A percentile compares a stretch with the other conserved stretches of the same genome.
These are phyloP conservation scores for Arothron firmamentum DNA, from an alignment of 2,113 vertebrate genomes.

Conservation along the genomic window DNA sequence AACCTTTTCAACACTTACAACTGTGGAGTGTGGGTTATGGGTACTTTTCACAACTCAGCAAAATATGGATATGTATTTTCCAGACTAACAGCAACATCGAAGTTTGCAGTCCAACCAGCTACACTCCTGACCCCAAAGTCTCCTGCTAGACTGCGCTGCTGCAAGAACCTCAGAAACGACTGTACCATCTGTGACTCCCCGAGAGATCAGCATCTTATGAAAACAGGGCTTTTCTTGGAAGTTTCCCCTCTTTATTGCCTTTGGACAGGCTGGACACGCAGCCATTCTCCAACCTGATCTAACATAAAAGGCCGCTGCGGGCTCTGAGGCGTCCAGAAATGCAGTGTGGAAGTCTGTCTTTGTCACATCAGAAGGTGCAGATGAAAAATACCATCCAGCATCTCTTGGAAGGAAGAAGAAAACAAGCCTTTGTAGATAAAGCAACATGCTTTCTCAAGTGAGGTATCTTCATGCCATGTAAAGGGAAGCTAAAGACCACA, in stretches of 20 bases:
- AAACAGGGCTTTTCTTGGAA: conserved; percentile 50
- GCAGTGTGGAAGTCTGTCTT: conserved; percentile 14
- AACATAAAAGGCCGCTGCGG: conserved; percentile 49
- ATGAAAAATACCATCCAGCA: conserved; percentile 15
- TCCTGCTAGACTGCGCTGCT: conserved; percentile 7
- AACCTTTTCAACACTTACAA: too few species aligned
- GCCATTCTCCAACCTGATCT: conserved; percentile 47
- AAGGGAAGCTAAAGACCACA: conserved; percentile 38
- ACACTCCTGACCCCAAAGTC: neutral
- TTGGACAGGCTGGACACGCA: conserved; percentile 46
- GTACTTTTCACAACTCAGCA: too few species aligned
- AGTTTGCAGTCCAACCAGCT: too few species aligned
- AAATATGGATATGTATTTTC: too few species aligned
- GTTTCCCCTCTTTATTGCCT: conserved; percentile 48
- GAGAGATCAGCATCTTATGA: conserved; percentile 48
- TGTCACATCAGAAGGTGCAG: conserved; percentile 8
- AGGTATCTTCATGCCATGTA: conserved; percentile 29
- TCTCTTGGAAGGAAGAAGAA: conserved; percentile 19
- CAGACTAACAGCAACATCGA: too few species aligned
- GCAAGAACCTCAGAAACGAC: conserved; percentile 20
- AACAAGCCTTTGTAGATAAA: neutral
- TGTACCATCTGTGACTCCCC: conserved; percentile 39
- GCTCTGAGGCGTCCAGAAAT: conserved; percentile 26
- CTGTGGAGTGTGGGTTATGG: too few species aligned
- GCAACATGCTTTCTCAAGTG: conserved; percentile 29